Evolutionary conservation across 2,113 vertebrate species (phyloP).

Genomic region (Myrmophylax atrothorax): DNA sequence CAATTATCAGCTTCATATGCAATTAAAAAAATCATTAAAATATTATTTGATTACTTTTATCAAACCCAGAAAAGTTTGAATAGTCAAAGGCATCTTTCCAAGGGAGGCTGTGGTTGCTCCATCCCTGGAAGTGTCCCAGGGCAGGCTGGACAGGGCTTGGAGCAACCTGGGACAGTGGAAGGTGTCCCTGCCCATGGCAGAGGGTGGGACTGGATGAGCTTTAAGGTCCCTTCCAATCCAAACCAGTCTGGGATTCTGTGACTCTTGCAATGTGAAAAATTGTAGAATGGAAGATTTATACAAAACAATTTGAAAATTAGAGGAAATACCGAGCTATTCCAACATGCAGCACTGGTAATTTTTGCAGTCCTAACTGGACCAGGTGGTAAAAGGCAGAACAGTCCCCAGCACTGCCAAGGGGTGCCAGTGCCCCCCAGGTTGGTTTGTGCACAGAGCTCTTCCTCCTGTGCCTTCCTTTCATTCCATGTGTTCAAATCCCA

Average conservation of each 20-base stretch:
- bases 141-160: background rate
- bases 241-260: background rate
- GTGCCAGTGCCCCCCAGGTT: background rate
- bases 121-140: background rate
- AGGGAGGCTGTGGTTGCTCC: background rate
- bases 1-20: background rate
- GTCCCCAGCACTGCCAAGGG: background rate
- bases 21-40: background rate
- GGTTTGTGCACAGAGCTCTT: background rate
- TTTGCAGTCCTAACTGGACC: background rate
- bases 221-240: background rate
- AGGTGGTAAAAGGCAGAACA: fast-evolving
- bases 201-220: background rate
- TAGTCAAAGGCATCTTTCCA: background rate
- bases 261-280: background rate
- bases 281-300: background rate
- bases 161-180: fast-evolving
- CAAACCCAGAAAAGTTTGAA: background rate
- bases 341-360: background rate
- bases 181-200: background rate
- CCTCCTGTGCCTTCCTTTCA: background rate
- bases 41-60: background rate
- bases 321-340: background rate
- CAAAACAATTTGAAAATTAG: background rate
- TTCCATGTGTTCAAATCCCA: fast-evolving